Base-by-base conservation (phyloP, 2,113 vertebrate genomes). In the Pleuronectes platessa region DNA sequence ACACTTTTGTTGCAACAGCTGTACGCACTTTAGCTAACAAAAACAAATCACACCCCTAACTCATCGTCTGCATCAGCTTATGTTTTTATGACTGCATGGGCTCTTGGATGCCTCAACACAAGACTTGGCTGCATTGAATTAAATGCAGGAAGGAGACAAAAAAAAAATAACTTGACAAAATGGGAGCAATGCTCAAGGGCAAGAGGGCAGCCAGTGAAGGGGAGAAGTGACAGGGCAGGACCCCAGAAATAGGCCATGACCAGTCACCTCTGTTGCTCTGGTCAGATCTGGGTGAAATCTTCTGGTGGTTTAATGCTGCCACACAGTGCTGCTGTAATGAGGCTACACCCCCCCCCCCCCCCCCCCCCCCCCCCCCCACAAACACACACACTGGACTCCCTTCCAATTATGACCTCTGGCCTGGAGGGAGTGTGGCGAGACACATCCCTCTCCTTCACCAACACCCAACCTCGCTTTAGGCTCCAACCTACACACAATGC, bases 191-290 rank as follows among this genome's bases (percentile, higher is more conserved):
- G 85, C 83, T 86, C 47, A 56, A 74, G 83, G 90, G 80, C 40
- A 75, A 72, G 65, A 85, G 62, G 62, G 71, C 42, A 6, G 63
- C 67, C 69, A 82, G 58, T 24, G 14, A 4, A 69, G 55, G 55
- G 47, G 59, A 61, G 53, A 68, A 27, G 61, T 73, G 65, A 84
- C 65, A 53, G 65, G 55, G 56, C 70, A 78, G 81, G 79, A 82
- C 68, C 64, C 64, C 58, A 78, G 75, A 93, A 89, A 81, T 84
- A 92, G 88, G 86, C 81, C 88, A 86, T 51, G 67, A 77, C 54
- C 88, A 83, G 60, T 61, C 61, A 81, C 31, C 37, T 47, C 37
- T 18, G 15, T 12, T 66, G 58, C 59, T 63, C 63, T 78, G 75
- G 81, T 81, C 70, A 69, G 63, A 80, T 74, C 49, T 64, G 37